Percentiles rank a stretch among this genome's conserved stretches.
phyloP scores from a whole-genome alignment of 1,140 invertebrate genomes.

The Mamestra configurata region DNA sequence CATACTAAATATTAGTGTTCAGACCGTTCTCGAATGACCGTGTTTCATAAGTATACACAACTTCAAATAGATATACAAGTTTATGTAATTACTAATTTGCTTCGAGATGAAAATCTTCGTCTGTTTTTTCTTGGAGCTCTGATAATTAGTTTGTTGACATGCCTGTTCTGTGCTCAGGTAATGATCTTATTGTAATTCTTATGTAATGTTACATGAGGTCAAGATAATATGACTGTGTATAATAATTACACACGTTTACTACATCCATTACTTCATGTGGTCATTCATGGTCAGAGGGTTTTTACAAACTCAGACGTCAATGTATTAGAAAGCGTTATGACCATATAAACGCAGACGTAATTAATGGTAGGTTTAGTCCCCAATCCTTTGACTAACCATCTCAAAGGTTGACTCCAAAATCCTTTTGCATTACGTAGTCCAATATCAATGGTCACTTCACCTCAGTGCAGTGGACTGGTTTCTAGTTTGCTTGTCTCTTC shows the following conservation, averaged over 20 bases:
- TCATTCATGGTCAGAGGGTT: not conserved
- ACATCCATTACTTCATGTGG: not conserved
- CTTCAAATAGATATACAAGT: not conserved
- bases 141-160: constrained; percentile 18
- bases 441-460: too few species aligned
- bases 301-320: constrained; percentile 1
- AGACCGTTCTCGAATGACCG: not conserved
- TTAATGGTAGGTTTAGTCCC: not conserved
- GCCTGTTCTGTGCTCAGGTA: not conserved
- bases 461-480: too few species aligned
- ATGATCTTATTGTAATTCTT: constrained; percentile 13
- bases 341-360: not conserved
- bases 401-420: not conserved
- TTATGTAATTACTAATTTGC: constrained; percentile 14
- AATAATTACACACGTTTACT: not conserved
- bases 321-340: not conserved
- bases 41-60: constrained; percentile 30
- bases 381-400: not conserved
- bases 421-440: not conserved
- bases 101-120: constrained; percentile 2
- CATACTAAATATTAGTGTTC: constrained; percentile 23
- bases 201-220: not conserved
- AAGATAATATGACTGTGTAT: not conserved
- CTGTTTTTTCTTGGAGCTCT: constrained; percentile 17
- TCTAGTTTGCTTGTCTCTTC: too few species aligned